Base-by-base conservation (phyloP, 2,797 vertebrate genomes). In the Channa striata region DNA sequence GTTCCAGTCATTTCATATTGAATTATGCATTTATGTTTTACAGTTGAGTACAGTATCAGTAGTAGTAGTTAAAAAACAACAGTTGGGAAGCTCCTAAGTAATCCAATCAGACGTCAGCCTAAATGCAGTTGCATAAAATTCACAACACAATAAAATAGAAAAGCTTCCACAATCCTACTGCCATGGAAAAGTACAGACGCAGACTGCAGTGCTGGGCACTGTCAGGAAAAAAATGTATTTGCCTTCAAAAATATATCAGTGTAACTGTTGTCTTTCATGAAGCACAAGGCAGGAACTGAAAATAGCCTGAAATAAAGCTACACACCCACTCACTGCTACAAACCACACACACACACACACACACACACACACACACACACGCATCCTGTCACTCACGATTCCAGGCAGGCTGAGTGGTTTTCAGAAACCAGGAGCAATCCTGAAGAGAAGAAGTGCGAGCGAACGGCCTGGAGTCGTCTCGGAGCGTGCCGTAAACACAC, bases 391-490 rank as follows among this genome's bases (percentile, higher is more conserved):
- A 50, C 39, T 25, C 20, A 43, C 5, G 47, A n/a, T 37, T 11
- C 4, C 17, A 43, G 7, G 12, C 46, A 25, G 25, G 43, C 43
- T 61, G 21, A 54, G 49, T 39, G 68, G 47, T 51, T 59, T 50
- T 36, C 13, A 48, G 33, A 19, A 16, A 30, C 36, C 36, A 6
- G 20, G 16, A 43, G n/a, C n/a, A 37, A 13, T 34, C 34, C 9
- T 21, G 21, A 23, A 25, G n/a, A 48, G n/a, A 48, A 49, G 30
- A 54, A 13, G 8, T 52, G 20, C 6, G 4, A 52, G 34, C 44
- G 23, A n/a, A 59, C 33, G 65, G 52, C 59, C 72, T 16, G 30
- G 34, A 33, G 39, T 63, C 59, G 10, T 57, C 52, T 49, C 46
- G 2, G 16, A 57, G 16, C 47, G 25, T 0, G 16, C 49, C 50